A percentile compares a stretch with the other conserved stretches of the same genome.
Conservation (phyloP, 1,140 invertebrate genomes). For the Calephelis virginiensis region DNA sequence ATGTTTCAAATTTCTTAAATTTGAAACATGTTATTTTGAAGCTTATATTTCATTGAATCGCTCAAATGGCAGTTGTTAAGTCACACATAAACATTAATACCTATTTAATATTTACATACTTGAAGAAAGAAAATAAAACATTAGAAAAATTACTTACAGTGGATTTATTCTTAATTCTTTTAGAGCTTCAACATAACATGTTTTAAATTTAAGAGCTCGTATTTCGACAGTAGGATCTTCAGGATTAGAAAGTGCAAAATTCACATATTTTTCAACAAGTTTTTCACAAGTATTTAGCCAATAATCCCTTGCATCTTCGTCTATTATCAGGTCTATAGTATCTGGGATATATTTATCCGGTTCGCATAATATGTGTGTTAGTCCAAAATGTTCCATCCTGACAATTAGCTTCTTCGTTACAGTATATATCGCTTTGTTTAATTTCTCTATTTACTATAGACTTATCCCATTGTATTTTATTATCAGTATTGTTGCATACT, state of each 20-base stretch:
- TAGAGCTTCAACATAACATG: constrained; percentile 90
- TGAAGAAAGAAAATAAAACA: constrained; percentile 1
- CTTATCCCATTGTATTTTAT: constrained; percentile 64
- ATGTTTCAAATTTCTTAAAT: constrained; percentile 89
- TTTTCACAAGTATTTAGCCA: constrained; percentile 96
- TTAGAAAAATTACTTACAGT: constrained; percentile 81
- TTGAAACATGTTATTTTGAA: no score
- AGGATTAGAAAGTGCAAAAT: constrained; percentile 88
- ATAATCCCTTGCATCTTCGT: constrained; percentile 92
- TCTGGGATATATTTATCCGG: constrained; percentile 89
- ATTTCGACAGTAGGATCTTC: constrained; percentile 86
- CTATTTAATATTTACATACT: no score
- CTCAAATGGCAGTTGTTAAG: no score
- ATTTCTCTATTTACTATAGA: constrained; percentile 41
- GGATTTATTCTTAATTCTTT: constrained; percentile 89
- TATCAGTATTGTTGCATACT: constrained; percentile 16
- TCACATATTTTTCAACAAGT: constrained; percentile 86
- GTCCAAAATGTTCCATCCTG: constrained; percentile 70
- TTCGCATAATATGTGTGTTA: constrained; percentile 65
- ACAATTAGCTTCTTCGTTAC: constrained; percentile 21
- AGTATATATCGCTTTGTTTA: constrained; percentile 26
- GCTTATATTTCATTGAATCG: no score
- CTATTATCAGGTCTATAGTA: constrained; percentile 91
- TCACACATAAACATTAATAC: no score
- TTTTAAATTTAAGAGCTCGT: constrained; percentile 89